Evolutionary conservation across 1,140 invertebrate species (phyloP).

Genomic region (Cotesia vestalis): DNA sequence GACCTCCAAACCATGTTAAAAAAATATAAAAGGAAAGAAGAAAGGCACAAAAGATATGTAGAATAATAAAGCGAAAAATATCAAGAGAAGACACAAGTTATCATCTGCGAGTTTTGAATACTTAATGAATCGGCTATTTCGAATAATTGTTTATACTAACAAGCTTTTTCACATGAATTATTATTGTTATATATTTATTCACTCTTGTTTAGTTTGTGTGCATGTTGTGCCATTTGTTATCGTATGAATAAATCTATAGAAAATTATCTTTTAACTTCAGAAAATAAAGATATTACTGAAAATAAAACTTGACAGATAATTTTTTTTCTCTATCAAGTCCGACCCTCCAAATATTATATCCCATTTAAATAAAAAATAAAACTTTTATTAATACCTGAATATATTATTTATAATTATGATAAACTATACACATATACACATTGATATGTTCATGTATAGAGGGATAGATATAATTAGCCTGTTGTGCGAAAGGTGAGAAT

Average conservation of each 20-base stretch:
- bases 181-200: slow-evolving; percentile 7
- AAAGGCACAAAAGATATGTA: neutral
- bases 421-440: slow-evolving; percentile 28
- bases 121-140: slow-evolving; percentile 26
- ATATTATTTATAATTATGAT: slow-evolving; percentile 38
- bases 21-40: neutral
- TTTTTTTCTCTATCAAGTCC: no score
- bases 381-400: neutral
- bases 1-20: neutral
- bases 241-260: no score
- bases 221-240: no score
- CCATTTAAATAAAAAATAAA: neutral
- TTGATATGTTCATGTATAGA: slow-evolving; percentile 2
- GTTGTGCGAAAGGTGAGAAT: slow-evolving; percentile 38
- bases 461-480: slow-evolving; percentile 37
- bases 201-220: neutral
- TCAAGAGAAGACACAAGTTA: slow-evolving; percentile 30
- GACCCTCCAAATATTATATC: no score
- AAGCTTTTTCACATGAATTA: slow-evolving; percentile 36
- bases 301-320: no score
- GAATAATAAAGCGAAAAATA: neutral
- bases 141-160: slow-evolving; percentile 34
- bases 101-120: slow-evolving; percentile 35
- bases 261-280: no score
- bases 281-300: no score